phyloP scores from a whole-genome alignment of 2,888 invertebrate genomes.

The Coelinius sp. region DNA sequence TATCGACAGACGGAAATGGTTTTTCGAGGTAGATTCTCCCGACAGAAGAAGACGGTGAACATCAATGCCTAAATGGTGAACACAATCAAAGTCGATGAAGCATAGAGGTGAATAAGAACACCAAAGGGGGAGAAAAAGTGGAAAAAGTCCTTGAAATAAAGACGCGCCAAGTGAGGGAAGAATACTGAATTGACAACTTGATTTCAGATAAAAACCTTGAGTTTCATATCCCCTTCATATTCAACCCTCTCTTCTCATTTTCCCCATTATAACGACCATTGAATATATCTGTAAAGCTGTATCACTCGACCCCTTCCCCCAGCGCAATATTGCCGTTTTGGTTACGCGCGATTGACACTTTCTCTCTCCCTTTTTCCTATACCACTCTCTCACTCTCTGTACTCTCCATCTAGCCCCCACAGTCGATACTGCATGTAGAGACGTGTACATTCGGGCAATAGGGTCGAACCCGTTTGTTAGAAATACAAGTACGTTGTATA shows the following conservation, averaged over 20 bases:
- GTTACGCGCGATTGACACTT: background rate
- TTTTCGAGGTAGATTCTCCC: background rate
- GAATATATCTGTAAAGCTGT: background rate
- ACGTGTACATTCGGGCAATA: constrained; percentile 22
- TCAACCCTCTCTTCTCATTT: background rate
- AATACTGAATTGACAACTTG: background rate
- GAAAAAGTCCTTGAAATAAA: background rate
- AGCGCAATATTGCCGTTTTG: too few species aligned
- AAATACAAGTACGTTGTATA: constrained; percentile 22
- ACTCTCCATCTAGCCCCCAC: background rate
- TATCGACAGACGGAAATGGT: constrained; percentile 48
- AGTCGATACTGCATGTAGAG: background rate
- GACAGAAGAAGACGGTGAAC: background rate
- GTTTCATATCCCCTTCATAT: background rate
- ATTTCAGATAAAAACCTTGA: background rate
- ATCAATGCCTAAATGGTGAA: constrained; percentile 1
- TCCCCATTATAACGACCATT: background rate
- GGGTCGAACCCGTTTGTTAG: constrained; percentile 16
- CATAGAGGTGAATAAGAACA: background rate
- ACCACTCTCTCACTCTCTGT: background rate
- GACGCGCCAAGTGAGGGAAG: background rate
- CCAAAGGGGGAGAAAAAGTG: too few species aligned
- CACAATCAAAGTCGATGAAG: constrained; percentile 36
- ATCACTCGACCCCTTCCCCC: constrained; percentile 29
- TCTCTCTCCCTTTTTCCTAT: background rate